phyloP scores from a whole-genome alignment of 2,113 vertebrate species.

The Porphyrio hochstetteri region DNA sequence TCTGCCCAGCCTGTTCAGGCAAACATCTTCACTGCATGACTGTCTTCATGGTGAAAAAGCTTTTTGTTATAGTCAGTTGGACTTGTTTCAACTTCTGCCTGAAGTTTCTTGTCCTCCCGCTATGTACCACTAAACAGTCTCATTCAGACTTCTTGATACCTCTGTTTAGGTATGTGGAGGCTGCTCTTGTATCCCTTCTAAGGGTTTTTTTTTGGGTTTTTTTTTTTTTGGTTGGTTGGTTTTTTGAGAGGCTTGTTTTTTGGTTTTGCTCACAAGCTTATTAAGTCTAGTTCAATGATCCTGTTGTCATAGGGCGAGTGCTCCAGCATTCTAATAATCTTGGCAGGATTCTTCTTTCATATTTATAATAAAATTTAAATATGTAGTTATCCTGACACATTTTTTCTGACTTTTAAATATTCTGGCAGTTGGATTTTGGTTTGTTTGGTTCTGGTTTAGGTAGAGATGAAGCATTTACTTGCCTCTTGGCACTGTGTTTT shows the following conservation, averaged over 20 bases:
- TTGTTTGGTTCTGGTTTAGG: background rate
- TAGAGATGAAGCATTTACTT: background rate
- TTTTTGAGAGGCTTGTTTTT: too few species aligned
- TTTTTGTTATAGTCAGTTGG: background rate
- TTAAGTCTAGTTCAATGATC: background rate
- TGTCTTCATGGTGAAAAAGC: background rate
- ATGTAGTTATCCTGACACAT: background rate
- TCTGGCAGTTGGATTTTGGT: background rate
- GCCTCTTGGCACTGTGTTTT: background rate
- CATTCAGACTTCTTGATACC: background rate
- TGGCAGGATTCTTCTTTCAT: background rate
- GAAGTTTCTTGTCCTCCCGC: background rate
- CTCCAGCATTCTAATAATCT: background rate
- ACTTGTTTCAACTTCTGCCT: background rate
- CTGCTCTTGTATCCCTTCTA: background rate
- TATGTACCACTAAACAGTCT: background rate
- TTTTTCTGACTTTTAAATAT: background rate
- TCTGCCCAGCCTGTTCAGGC: background rate
- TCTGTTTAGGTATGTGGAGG: background rate
- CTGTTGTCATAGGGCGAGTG: background rate
- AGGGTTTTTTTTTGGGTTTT: background rate
- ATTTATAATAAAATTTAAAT: background rate
- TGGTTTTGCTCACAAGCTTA: background rate
- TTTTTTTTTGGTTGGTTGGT: background rate
- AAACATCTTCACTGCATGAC: background rate